Conservation (phyloP, 1,140 invertebrate genomes). For the Lordiphosa mommai region DNA sequence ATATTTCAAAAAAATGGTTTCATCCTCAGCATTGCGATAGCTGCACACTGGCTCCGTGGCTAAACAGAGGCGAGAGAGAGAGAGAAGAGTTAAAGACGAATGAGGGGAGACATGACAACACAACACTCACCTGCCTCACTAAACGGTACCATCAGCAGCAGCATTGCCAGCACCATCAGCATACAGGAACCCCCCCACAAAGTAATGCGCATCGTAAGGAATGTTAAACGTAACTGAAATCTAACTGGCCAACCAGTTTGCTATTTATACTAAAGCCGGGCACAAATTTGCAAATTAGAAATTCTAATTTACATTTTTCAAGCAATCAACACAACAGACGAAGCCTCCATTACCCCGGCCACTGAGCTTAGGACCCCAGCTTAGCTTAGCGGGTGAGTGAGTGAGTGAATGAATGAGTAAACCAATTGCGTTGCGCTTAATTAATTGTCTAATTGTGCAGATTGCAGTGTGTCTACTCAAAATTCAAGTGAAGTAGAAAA, state of each 20-base stretch:
- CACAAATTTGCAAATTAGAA: slow-evolving; percentile 28
- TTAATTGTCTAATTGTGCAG: slow-evolving; percentile 13
- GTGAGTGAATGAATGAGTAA: not conserved
- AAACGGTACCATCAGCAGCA: not conserved
- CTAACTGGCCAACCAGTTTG: slow-evolving; percentile 35
- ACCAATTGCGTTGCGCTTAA: slow-evolving; percentile 2
- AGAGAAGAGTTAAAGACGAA: accelerated
- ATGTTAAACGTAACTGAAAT: slow-evolving; percentile 32
- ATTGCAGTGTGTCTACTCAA: not conserved
- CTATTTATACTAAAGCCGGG: slow-evolving; percentile 49
- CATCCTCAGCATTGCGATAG: slow-evolving; percentile 62
- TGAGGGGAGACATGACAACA: too few relatives aligned
- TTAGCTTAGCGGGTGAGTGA: too few relatives aligned
- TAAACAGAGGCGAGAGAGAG: not conserved
- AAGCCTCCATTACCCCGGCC: too few relatives aligned
- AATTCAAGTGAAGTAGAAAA: too few relatives aligned
- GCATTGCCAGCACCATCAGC: slow-evolving; percentile 14
- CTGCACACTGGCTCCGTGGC: slow-evolving; percentile 60
- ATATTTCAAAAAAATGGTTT: slow-evolving; percentile 70
- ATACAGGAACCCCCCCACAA: slow-evolving; percentile 4
- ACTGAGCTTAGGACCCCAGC: too few relatives aligned
- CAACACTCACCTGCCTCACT: slow-evolving; percentile 38
- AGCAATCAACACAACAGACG: not conserved
- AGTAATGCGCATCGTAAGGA: slow-evolving; percentile 32
- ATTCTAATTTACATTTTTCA: slow-evolving; percentile 47